Base-by-base conservation (phyloP, 2,113 vertebrate genomes). In the Sciurus niger region DNA sequence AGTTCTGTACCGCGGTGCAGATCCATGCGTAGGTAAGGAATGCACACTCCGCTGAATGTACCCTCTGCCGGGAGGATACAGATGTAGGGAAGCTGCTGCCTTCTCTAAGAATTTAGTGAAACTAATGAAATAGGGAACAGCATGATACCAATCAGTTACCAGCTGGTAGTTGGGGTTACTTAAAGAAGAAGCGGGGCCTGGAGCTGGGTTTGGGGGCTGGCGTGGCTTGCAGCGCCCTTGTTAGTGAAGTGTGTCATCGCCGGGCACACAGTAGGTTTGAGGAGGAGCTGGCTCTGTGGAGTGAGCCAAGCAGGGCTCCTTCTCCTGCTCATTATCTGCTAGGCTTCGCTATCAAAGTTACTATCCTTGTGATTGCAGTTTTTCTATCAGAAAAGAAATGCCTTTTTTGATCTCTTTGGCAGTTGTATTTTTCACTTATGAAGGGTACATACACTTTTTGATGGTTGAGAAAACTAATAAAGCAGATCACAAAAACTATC, bases 61-160 rank as follows among this genome's bases (percentile, higher is more conserved):
- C 4, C 8, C 17, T 40, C 11, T 84, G 76, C n/a, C 25, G 1
- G 43, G 51, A 80, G 60, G 46, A 46, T 22, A n/a, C 67, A 17
- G 55, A 28, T 10, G 4, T 1, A 16, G 28, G 22, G n/a, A 68
- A 65, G 48, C 34, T 12, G 25, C 20, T 67, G 85, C 32, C 84
- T 72, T 80, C 70, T 74, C 40, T 40, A 68, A 37, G 82, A 90
- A 25, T 58, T 43, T n/a, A 34, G 58, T 73, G 87, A 32, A 48
- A 58, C 16, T 12, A 84, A 51, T 53, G 43, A 90, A 84, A 58
- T 32, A 5, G 28, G 30, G n/a, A 60, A 24, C 13, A 13, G 9
- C 2, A 1, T 14, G 1, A 0, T 14, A 8, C 22, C 13, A 0
- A 0, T 24, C n/a, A 32, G 28, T 34, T 7, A 55, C n/a, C 46